Conservation (phyloP, 2,113 vertebrate genomes). For the Mirounga angustirostris region DNA sequence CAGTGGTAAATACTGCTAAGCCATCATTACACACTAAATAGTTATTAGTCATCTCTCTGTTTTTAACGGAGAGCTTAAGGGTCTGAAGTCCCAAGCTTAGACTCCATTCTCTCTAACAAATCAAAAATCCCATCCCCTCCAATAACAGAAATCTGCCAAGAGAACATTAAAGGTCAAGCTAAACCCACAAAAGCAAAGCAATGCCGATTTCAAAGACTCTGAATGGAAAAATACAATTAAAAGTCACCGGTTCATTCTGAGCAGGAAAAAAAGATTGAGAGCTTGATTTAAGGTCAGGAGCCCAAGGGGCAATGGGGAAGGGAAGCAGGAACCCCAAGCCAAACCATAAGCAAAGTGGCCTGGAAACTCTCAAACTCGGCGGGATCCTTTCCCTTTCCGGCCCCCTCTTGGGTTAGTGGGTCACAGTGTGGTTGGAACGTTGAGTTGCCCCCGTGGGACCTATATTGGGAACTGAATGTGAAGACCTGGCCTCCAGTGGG, state of each 20-base stretch:
- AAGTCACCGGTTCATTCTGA: conserved; percentile 59
- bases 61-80: conserved; percentile 80
- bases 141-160: conserved; percentile 82
- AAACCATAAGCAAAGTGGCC: conserved; percentile 54
- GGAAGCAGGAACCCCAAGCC: conserved; percentile 1
- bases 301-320: conserved; percentile 14
- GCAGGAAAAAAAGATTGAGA: conserved; percentile 36
- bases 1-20: conserved; percentile 89
- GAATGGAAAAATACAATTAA: conserved; percentile 81
- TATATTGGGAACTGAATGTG: background rate
- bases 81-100: conserved; percentile 83
- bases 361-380: conserved; percentile 60
- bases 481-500: background rate
- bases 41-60: conserved; percentile 88
- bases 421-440: background rate
- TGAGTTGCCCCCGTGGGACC: background rate
- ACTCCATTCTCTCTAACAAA: conserved; percentile 86
- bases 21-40: conserved; percentile 89
- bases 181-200: conserved; percentile 81
- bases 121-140: conserved; percentile 81
- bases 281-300: conserved; percentile 35
- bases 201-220: conserved; percentile 77
- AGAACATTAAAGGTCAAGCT: conserved; percentile 84
- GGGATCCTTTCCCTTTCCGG: background rate
- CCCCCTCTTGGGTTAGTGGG: background rate